Base-by-base conservation (phyloP, 2,888 invertebrate genomes). In the Scaptomyza parva region DNA sequence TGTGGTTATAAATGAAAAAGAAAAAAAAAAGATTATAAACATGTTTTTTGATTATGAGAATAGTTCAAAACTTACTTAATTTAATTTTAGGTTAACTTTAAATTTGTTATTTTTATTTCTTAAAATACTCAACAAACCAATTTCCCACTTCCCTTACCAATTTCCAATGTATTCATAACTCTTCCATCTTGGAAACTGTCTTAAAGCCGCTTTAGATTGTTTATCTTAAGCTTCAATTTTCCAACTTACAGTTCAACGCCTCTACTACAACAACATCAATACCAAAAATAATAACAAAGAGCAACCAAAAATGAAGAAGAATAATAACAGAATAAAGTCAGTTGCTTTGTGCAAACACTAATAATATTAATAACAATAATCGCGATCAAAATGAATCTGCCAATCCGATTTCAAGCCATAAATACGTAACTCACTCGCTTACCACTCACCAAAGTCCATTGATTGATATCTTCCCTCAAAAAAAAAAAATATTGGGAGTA, bases 321-420 rank as follows among this genome's bases (percentile, higher is more conserved):
- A 51, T n/a, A 35, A 40, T 35, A 62, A 41, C 45, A 11, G 50
- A 45, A 59, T 50, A 45, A 68, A 59, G 75, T 74, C 76, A 67
- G 74, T 43, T 57, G 52, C 61, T 60, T 47, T 59, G 53, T 54
- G 61, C 70, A 70, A 68, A 69, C 76, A 77, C 80, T 86, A 88
- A 82, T 88, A 88, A 82, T 82, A 82, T 83, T 77, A 83, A 84
- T 88, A 87, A 84, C 64, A 65, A 81, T 79, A 76, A 86, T 86
- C 84, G 64, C 41, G 58, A 63, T 69, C 70, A 48, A 69, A 71
- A 66, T 65, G 60, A 71, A 71, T 70, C 70, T 79, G 83, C 20
- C 62, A 86, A 87, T 79, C 84, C 68, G 77, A 77, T 84, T 82
- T 57, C 66, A 41, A 70, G 72, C 72, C 88, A 81, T 88, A 84